phyloP scores from a whole-genome alignment of 2,797 vertebrate species.

The Spea hammondii region DNA sequence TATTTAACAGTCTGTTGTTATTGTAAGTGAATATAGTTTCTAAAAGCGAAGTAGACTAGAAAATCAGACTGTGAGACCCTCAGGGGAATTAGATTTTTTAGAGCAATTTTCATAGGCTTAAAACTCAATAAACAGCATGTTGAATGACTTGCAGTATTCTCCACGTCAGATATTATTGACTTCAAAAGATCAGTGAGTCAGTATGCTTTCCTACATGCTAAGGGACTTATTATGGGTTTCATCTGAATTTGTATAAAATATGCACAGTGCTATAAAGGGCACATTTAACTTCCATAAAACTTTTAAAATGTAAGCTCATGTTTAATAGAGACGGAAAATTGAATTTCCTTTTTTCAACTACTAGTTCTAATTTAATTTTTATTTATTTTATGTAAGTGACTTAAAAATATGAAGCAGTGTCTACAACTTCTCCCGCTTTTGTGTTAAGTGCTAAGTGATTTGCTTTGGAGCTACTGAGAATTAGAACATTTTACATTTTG shows the following conservation, averaged over 20 bases:
- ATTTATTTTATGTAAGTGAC: neutral
- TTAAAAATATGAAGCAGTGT: no score
- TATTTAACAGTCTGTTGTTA: slow-evolving; percentile 11
- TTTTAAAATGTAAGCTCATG: neutral
- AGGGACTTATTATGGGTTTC: slow-evolving; percentile 28
- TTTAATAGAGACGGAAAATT: neutral
- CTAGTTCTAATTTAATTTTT: neutral
- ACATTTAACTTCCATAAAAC: neutral
- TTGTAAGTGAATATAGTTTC: slow-evolving; percentile 3
- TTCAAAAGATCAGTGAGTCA: slow-evolving; percentile 44
- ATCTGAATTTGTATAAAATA: neutral
- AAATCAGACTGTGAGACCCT: slow-evolving; percentile 41
- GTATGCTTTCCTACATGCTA: slow-evolving; percentile 19
- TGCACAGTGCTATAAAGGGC: slow-evolving; percentile 1
- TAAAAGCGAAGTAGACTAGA: slow-evolving; percentile 44
- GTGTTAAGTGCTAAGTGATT: no score
- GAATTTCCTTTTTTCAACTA: neutral
- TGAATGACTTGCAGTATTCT: slow-evolving; percentile 49
- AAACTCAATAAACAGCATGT: slow-evolving; percentile 51
- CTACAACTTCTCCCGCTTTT: no score
- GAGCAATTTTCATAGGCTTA: slow-evolving; percentile 37
- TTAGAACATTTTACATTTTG: no score
- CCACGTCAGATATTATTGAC: slow-evolving; percentile 43
- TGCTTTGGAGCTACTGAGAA: no score
- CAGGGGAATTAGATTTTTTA: slow-evolving; percentile 35